A percentile compares a stretch with the other conserved stretches of the same genome.
These are phyloP conservation scores for Hyposmocoma kahamanoa DNA, from an alignment of 1,140 invertebrate species.

Conservation along the genomic window DNA sequence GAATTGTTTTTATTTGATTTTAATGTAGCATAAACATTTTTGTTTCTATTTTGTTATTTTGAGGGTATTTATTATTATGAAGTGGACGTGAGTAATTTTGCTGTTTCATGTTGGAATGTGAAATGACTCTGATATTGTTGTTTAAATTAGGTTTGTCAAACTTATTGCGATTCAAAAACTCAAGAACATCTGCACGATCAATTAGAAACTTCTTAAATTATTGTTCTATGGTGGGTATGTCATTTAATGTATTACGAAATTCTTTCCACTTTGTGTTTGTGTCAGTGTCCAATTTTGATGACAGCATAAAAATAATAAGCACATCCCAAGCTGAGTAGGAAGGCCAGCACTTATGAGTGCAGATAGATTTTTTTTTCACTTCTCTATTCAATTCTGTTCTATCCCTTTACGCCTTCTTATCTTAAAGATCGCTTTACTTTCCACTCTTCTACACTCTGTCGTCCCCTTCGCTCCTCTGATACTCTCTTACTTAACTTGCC, in stretches of 20 bases:
- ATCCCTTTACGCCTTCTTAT: too few species aligned
- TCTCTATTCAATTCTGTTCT: too few species aligned
- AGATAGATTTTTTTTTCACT: slow-evolving; percentile 16
- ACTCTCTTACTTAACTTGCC: too few species aligned
- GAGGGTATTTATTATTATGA: too few species aligned
- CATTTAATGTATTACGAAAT: slow-evolving; percentile 11
- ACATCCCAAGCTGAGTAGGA: slow-evolving; percentile 13
- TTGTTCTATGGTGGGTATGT: slow-evolving; percentile 13
- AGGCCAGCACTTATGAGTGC: slow-evolving; percentile 14
- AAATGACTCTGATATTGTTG: too few species aligned
- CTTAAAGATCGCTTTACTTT: too few species aligned
- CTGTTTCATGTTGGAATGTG: too few species aligned
- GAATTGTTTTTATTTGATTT: not conserved
- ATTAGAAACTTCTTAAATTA: slow-evolving; percentile 21
- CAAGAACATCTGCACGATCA: slow-evolving; percentile 18
- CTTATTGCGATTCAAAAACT: slow-evolving; percentile 3
- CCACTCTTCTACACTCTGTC: too few species aligned
- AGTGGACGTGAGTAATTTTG: too few species aligned
- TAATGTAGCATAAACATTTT: not conserved
- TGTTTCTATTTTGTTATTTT: too few species aligned
- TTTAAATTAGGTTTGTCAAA: not conserved
- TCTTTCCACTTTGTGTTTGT: slow-evolving; percentile 19
- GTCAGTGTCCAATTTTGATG: slow-evolving; percentile 11
- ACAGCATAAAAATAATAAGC: slow-evolving; percentile 15
- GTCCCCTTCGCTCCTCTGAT: too few species aligned